Evolutionary conservation across 2,113 vertebrate genomes (phyloP), one percentile per base, ranked within the genome.

Genomic region (Orcinus orca): DNA sequence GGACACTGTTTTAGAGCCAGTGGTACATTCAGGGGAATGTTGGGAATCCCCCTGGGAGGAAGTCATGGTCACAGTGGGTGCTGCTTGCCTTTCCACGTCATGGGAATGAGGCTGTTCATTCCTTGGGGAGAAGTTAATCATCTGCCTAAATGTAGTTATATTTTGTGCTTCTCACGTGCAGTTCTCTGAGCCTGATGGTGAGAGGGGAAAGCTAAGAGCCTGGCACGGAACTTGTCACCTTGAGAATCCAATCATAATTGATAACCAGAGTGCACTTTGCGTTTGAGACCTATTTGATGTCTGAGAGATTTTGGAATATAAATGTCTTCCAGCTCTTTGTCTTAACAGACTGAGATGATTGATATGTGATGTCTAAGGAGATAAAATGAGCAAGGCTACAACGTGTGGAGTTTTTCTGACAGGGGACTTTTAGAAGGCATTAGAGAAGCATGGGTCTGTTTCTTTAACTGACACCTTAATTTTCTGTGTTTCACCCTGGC

Each of bases 281-380:
- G 38, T 50, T 62, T 95, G 95, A 87, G 83, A 81, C 6, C 31
- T 65, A 53, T 60, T 63, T 93, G 82, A 85, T 90, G 77, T 93
- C 80, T 88, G 93, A 90, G 95, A 88, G 71, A 95, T 90, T 96
- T 93, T 68, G 63, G 80, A 94, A 68, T 94, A 96, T 74, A 6
- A 90, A 74, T 68, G n/a, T 96, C 97, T 98, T 88, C 74, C 33
- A 95, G 93, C 58, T 98, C 76, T 96, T 97, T 91, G 65, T 63
- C 96, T 86, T 97, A 82, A 1, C 73, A 93, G 68, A 63, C 70
- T 53, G 83, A 77, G 87, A 81, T 96, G 96, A 96, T 92, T 90
- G 89, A 80, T 77, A 88, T 31, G 68, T 96, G 79, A 93, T 55
- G n/a, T 90, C 80, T 95, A 65, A 95, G 95, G 74, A 97, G 63